Conservation (phyloP, 2,797 vertebrate genomes). For the Chiroxiphia lanceolata region DNA sequence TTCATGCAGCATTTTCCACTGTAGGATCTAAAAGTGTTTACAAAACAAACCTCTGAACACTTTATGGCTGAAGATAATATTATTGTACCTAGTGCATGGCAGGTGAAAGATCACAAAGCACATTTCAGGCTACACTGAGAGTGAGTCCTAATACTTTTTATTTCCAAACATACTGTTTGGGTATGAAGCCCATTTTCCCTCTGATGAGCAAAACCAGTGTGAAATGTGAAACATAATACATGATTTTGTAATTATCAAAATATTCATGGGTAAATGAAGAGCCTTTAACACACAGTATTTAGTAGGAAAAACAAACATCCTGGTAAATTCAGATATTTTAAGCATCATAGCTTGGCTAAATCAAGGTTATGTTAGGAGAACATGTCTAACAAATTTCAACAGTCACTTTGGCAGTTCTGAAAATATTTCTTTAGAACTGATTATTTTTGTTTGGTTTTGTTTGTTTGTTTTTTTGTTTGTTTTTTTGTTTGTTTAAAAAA, state of each 20-base stretch:
- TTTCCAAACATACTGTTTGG: not conserved
- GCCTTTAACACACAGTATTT: not conserved
- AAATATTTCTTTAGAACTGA: not conserved
- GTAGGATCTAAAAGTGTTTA: not conserved
- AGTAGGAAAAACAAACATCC: not conserved
- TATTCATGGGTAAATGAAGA: not conserved
- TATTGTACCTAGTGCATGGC: not conserved
- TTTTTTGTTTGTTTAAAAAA: not conserved
- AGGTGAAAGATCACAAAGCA: not conserved
- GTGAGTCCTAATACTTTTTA: not conserved
- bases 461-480: not conserved
- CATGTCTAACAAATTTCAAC: not conserved
- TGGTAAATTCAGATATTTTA: not conserved
- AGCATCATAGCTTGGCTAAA: not conserved
- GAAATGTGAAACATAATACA: not conserved
- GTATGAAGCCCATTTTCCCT: not conserved
- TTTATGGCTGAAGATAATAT: not conserved
- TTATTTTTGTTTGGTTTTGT: not conserved
- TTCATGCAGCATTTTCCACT: not conserved
- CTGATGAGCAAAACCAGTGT: not conserved
- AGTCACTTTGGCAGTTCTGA: not conserved
- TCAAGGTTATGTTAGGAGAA: not conserved
- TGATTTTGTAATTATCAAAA: not conserved
- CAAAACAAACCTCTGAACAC: not conserved
- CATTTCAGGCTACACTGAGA: not conserved